Evolutionary conservation across 37 sponge, comb jelly and placozoan species (phyloP), one percentile per base, ranked within the genome.

Genomic region (Tethya wilhelma): DNA sequence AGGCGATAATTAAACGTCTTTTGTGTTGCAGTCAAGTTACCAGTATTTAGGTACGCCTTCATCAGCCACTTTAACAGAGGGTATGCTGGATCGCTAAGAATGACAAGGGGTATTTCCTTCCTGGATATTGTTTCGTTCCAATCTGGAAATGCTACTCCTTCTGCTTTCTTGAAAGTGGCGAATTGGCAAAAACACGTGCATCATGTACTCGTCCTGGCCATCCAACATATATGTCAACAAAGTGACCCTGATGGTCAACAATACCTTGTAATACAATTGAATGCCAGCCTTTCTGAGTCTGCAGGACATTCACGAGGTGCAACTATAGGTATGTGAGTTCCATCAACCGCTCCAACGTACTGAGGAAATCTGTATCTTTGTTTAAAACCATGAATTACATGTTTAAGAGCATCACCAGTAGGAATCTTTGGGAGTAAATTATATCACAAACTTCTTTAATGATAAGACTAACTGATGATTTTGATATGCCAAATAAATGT

Each of bases 181-280:
- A 74, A 63, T 87, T 55, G 17, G 79, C 58, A 58, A 87, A 64
- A 17, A 80, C 77, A 0, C 75, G 39, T 22, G 88, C 75, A 65
- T 87, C 87, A 38, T 79, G 81, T 36, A 87, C 88, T 56, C 88
- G 77, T 65, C 81, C 81, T 7, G 81, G 88, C 75, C 75, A 79
- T 23, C 88, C 88, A 46, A 38, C 38, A 49, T 49, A 49, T 55
- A 74, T 6, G 32, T 80, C 45, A 36, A 12, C 29, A 74, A 80
- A 87, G 1, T n/a, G 36, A 37, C 59, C 49, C 4, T 65, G 17
- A 49, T 55, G 41, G 59, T 87, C 77, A 4, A 87, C 76, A 64
- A 73, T 30, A 37, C 78, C 81, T 42, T 79, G 87, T 26, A 87
- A 23, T 0, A 87, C 23, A 25, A 87, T 68, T 7, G 82, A 79